Evolutionary conservation across 2,113 vertebrate species (phyloP).

Genomic region (Callipepla squamata): DNA sequence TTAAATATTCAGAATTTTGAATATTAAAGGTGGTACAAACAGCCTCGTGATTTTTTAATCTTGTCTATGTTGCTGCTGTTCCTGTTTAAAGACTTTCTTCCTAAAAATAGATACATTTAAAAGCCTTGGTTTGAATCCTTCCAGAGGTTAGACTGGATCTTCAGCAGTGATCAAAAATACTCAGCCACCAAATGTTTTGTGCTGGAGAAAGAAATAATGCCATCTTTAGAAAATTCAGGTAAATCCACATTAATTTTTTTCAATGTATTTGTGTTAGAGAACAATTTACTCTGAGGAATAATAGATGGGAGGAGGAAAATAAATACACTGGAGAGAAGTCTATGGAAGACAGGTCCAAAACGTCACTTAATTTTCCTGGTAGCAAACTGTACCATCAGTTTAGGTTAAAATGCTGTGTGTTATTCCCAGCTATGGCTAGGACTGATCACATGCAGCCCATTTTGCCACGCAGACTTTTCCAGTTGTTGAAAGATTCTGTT

Average conservation of each 20-base stretch:
- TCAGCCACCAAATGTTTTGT: background rate
- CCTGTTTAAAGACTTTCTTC: conserved; percentile 8
- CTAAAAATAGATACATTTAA: background rate
- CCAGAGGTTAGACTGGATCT: background rate
- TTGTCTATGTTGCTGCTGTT: background rate
- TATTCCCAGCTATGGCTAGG: background rate
- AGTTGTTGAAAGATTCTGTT: background rate
- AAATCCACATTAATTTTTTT: background rate
- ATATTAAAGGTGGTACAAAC: background rate
- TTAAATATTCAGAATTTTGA: background rate
- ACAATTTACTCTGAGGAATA: background rate
- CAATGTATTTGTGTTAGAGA: background rate
- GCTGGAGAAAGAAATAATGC: background rate
- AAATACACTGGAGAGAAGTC: background rate
- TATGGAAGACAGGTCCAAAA: background rate
- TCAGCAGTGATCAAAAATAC: background rate
- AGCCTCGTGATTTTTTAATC: background rate
- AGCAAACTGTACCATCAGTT: background rate
- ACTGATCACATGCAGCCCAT: background rate
- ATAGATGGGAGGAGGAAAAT: background rate
- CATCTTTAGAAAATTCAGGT: background rate
- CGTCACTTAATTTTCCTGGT: background rate
- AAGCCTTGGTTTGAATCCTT: background rate
- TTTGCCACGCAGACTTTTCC: background rate
- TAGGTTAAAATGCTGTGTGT: background rate